phyloP scores from a whole-genome alignment of 2,113 vertebrate species.

The Nibea coibor region DNA sequence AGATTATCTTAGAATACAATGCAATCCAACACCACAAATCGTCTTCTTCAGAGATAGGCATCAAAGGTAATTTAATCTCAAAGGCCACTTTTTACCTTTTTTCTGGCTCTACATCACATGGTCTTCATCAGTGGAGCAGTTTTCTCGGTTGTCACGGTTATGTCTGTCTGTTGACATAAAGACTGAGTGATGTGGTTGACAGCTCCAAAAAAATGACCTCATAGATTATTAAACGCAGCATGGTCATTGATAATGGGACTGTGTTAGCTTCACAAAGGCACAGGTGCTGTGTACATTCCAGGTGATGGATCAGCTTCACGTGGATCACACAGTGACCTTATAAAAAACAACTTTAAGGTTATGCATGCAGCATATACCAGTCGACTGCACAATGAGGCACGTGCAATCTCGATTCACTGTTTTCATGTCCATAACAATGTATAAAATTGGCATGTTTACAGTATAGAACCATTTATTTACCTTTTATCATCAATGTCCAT shows the following conservation, averaged over 20 bases:
- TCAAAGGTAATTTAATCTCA: too few species aligned
- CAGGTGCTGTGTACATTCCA: neutral
- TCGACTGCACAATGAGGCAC: neutral
- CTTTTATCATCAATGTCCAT: neutral
- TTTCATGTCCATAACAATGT: neutral
- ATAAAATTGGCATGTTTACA: neutral
- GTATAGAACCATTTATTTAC: neutral
- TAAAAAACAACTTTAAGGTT: neutral
- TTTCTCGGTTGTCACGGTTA: too few species aligned
- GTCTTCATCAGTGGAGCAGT: too few species aligned
- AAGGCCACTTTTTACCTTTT: too few species aligned
- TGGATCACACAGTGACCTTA: neutral
- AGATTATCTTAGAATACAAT: too few species aligned
- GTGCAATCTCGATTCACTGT: neutral
- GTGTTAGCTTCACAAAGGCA: neutral
- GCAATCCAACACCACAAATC: too few species aligned
- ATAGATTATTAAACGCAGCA: neutral
- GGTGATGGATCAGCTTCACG: neutral
- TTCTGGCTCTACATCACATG: too few species aligned
- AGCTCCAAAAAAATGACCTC: too few species aligned
- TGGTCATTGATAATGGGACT: neutral
- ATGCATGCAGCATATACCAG: neutral
- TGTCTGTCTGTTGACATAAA: too few species aligned
- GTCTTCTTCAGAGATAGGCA: too few species aligned
- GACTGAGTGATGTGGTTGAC: too few species aligned